Evolutionary conservation across 2,888 invertebrate species (phyloP), one percentile per base, ranked within the genome.

Genomic region (Lathronympha strigana): DNA sequence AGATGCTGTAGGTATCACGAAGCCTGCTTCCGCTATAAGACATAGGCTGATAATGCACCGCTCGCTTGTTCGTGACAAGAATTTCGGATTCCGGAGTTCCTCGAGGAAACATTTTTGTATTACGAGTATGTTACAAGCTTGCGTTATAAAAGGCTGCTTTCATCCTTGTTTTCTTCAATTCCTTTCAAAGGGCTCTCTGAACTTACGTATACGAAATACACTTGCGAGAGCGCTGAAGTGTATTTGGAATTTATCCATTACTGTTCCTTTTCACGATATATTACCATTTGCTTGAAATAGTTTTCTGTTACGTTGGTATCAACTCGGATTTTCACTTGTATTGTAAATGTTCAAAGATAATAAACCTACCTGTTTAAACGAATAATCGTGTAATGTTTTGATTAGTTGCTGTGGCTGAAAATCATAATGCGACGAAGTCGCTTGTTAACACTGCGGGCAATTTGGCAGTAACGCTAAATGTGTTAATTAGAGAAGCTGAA

Each of bases 1-100:
- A 69, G n/a, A 71, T 54, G 58, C 68, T 68, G 61, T 67, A 62
- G 69, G 64, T 72, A 68, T 73, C 19, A 36, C 19, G 67, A 64
- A 61, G 61, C 63, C 61, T 64, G 54, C 43, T 55, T 55, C 67
- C 55, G 49, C 54, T 64, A 17, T 40, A 28, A 63, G 58, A 64
- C 54, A 49, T 28, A 61, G 54, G 43, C 45, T 60, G 36, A 55
- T 61, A 67, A 64, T 61, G 33, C 51, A 47, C 21, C 23, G 50
- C 19, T 19, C 15, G 28, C 53, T 38, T 49, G 61, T 54, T 49
- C 60, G 47, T 60, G 60, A 47, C 60, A 36, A 2, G 64, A 53
- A 61, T 60, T 45, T 25, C 36, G 15, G 36, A 51, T 53, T 11
- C 31, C 33, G 9, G 40, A 53, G 36, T 25, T 33, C 17, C 25